Base-by-base conservation (phyloP, 2,888 invertebrate genomes). In the Drosophila pseudotakahashii region DNA sequence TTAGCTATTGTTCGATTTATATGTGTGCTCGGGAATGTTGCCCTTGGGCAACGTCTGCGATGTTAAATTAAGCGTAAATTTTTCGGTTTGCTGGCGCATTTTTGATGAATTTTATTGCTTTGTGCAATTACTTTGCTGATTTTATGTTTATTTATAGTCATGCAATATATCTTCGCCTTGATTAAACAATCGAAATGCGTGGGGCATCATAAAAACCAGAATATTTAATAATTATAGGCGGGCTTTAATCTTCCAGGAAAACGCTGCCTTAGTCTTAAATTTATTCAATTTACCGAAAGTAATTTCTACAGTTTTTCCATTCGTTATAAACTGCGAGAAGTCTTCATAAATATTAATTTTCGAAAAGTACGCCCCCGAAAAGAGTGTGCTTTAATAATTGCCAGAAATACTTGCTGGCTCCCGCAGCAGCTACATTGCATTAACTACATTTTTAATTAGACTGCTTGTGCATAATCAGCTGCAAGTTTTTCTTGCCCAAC, bases 401-500 rank as follows among this genome's bases (percentile, higher is more conserved):
- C 19, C 36, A 51, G 30, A 67, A 71, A 37, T 48, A 48, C 32
- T 32, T 51, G 30, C 52, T n/a, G 37, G 26, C 51, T 30, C 45
- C 37, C 45, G 2, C 23, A 16, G 16, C 32, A 45, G 50, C 41
- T 52, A 70, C 67, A 76, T 45, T 58, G 71, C 78, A 86, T 79
- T 74, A 86, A 83, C 77, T 81, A 30, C 30, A 67, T 76, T 77
- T 82, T 79, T 83, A 83, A 83, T 83, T 83, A 86, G 82, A 79
- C 79, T 69, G 69, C 51, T 71, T 78, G 76, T 58, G 71, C 76
- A 83, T 83, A 82, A 82, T 82, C 75, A 85, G 77, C 79, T 80
- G 69, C 67, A 70, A 73, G 71, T 50, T 70, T 39, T 39, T 70
- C 48, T 44, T 39, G 16, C n/a, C 53, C 42, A 50, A 64, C 57